Evolutionary conservation across 1,140 invertebrate genomes (phyloP).

Genomic region (Drosophila ironensis): DNA sequence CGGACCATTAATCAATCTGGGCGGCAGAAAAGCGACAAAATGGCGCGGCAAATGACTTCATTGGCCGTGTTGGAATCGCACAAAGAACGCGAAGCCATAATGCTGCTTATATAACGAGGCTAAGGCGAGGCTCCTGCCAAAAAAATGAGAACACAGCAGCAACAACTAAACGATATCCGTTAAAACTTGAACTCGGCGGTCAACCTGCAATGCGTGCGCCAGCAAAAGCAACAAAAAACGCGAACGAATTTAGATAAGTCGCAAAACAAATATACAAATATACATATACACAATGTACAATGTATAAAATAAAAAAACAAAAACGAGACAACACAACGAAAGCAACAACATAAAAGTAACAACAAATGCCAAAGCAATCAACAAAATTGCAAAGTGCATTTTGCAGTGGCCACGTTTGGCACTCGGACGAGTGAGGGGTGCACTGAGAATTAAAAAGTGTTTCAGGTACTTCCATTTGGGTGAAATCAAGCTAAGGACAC

Average conservation of each 20-base stretch:
- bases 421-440: conserved; percentile 29
- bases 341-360: conserved; percentile 36
- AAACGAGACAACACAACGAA: conserved; percentile 27
- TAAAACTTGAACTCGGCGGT: conserved; percentile 75
- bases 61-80: too few species aligned
- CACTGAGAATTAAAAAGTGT: background rate
- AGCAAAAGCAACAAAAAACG: conserved; percentile 7
- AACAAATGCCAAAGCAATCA: conserved; percentile 78
- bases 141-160: conserved; percentile 38
- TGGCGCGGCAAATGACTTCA: conserved; percentile 71
- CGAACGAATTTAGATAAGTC: conserved; percentile 67
- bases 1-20: conserved; percentile 72
- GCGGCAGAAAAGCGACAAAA: conserved; percentile 55
- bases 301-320: conserved; percentile 28
- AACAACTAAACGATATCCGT: conserved; percentile 63
- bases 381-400: conserved; percentile 79
- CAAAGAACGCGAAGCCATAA: conserved; percentile 34
- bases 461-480: too few species aligned
- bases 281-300: conserved; percentile 24
- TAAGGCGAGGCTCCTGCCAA: conserved; percentile 67
- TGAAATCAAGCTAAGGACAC: too few species aligned
- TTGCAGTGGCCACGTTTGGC: conserved; percentile 73
- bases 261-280: conserved; percentile 49
- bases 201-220: conserved; percentile 64
- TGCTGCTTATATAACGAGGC: conserved; percentile 35